Conservation (phyloP, 2,113 vertebrate species). For the Sarotherodon lohbergeri region DNA sequence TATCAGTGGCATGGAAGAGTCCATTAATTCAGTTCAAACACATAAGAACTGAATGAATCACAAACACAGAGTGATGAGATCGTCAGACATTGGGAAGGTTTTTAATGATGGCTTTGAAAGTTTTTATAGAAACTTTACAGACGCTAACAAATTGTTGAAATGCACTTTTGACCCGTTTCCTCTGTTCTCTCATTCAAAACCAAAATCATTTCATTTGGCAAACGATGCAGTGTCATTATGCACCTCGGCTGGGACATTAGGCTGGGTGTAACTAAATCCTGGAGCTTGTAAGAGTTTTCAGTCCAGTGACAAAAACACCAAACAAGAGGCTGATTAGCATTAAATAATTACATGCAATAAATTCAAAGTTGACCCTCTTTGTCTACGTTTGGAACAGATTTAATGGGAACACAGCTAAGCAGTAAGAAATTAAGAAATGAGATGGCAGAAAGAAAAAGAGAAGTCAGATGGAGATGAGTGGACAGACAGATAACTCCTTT, state of each 20-base stretch:
- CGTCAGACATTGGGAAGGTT: rapidly evolving
- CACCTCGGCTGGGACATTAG: background rate
- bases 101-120: background rate
- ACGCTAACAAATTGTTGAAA: background rate
- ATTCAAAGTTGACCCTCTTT: background rate
- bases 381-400: background rate
- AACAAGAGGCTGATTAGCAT: background rate
- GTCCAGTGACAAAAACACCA: background rate
- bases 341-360: background rate
- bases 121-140: background rate
- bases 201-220: background rate
- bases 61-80: background rate
- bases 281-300: rapidly evolving
- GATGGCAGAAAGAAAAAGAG: background rate
- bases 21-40: background rate
- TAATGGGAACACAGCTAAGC: background rate
- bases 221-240: background rate
- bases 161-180: too few species aligned
- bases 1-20: background rate
- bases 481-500: background rate
- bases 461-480: background rate
- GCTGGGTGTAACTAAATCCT: background rate
- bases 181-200: background rate
- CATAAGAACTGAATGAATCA: background rate
- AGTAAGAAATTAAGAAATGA: background rate